Evolutionary conservation across 2,888 invertebrate genomes (phyloP).

Genomic region (Drosophila rubida): DNA sequence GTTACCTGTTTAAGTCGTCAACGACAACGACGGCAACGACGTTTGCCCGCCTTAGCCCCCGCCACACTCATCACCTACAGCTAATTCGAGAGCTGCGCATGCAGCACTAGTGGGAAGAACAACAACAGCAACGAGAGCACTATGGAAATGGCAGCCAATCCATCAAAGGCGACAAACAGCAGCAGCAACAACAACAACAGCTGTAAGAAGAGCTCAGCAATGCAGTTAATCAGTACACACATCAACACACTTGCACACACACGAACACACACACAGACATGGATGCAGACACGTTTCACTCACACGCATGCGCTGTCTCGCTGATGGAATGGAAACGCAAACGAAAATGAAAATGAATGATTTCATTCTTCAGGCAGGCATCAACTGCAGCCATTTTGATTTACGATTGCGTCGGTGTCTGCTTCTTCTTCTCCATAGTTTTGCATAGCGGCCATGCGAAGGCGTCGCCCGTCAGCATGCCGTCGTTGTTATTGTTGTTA

Average conservation of each 20-base stretch:
- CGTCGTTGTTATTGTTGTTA: conserved; percentile 18
- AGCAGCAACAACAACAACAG: conserved; percentile 25
- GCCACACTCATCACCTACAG: conserved; percentile 11
- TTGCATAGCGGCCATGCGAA: conserved; percentile 68
- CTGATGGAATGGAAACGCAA: conserved; percentile 52
- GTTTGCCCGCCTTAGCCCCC: background rate
- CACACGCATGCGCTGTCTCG: conserved; percentile 72
- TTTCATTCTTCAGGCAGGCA: conserved; percentile 78
- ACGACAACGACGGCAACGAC: conserved; percentile 59
- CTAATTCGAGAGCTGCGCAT: conserved; percentile 26
- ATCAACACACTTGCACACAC: conserved; percentile 11
- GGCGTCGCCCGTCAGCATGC: conserved; percentile 70
- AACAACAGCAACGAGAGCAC: conserved; percentile 22
- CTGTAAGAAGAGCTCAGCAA: conserved; percentile 50
- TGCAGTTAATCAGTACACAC: conserved; percentile 63
- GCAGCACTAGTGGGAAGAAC: conserved; percentile 29
- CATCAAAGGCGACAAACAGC: conserved; percentile 48
- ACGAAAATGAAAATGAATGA: conserved; percentile 68
- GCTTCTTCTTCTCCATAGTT: conserved; percentile 36
- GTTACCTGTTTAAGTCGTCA: conserved; percentile 78
- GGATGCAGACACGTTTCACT: conserved; percentile 25
- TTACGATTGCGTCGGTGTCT: conserved; percentile 77
- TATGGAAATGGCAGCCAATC: conserved; percentile 49
- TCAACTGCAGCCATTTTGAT: conserved; percentile 85
- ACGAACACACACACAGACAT: conserved; percentile 39